These are phyloP conservation scores for Gymnorhina tibicen DNA, from an alignment of 2,113 vertebrate species.

Conservation along the genomic window DNA sequence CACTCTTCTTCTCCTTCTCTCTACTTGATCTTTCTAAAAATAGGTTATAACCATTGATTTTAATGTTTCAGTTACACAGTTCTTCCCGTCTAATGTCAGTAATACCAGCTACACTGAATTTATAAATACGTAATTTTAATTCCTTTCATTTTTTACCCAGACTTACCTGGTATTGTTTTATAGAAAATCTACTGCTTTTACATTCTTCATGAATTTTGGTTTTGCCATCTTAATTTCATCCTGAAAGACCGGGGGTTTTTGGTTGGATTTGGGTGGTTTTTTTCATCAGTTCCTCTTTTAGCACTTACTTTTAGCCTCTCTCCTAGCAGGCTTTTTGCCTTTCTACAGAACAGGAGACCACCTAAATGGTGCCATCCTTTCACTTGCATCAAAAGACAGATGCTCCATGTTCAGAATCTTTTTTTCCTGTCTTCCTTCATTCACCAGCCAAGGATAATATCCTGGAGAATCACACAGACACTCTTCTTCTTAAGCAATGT, in stretches of 20 bases:
- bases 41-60: slow-evolving; percentile 14
- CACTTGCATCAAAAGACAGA: background rate
- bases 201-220: background rate
- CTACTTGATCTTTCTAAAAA: slow-evolving; percentile 13
- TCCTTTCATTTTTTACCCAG: background rate
- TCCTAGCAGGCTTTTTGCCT: background rate
- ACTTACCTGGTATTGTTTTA: background rate
- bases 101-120: background rate
- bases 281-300: background rate
- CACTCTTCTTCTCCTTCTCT: background rate
- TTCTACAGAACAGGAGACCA: background rate
- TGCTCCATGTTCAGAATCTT: background rate
- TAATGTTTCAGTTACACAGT: background rate
- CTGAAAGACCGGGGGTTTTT: background rate
- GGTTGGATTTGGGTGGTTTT: fast-evolving
- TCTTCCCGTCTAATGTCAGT: background rate
- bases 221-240: background rate
- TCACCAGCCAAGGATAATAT: background rate
- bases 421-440: background rate
- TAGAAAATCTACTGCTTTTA: background rate
- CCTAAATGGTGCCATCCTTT: background rate
- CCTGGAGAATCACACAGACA: background rate
- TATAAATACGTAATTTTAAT: background rate
- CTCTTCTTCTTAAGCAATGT: background rate
- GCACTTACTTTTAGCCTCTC: background rate